These are phyloP conservation scores for Orthosia gracilis DNA, from an alignment of 2,888 invertebrate genomes.

Conservation along the genomic window DNA sequence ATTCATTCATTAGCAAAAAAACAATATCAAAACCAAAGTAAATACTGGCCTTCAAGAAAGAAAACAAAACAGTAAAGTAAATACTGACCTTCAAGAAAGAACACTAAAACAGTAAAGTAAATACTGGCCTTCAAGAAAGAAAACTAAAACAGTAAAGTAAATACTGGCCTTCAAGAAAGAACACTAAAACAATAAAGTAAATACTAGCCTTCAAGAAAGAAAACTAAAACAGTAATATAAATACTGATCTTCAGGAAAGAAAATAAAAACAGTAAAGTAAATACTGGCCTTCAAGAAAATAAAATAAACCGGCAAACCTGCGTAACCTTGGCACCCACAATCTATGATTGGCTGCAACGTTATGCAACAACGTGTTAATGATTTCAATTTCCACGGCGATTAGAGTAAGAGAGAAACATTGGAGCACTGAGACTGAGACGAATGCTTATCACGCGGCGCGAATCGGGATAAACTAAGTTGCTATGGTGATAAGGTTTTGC, in stretches of 20 bases:
- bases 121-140: background rate
- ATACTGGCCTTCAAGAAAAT: background rate
- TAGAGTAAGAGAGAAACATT: constrained; percentile 16
- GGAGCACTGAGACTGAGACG: constrained; percentile 37
- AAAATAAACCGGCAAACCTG: background rate
- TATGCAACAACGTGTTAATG: constrained; percentile 50
- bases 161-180: background rate
- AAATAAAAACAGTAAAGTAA: too few species aligned
- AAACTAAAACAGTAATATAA: background rate
- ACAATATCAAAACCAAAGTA: background rate
- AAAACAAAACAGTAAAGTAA: background rate
- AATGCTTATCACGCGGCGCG: constrained; percentile 44
- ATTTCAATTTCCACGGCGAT: constrained; percentile 55
- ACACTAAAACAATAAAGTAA: background rate
- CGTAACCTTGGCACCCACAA: constrained; percentile 29
- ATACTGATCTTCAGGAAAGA: too few species aligned
- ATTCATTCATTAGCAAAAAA: too few species aligned
- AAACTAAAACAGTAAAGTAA: background rate
- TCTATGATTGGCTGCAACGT: constrained; percentile 13
- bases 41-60: background rate
- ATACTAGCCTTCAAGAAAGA: background rate
- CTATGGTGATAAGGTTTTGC: constrained; percentile 42
- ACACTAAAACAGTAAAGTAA: background rate
- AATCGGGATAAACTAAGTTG: constrained; percentile 43
- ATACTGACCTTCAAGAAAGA: background rate